Evolutionary conservation across 2,888 invertebrate species (phyloP), one percentile per base, ranked within the genome.

Genomic region (Leptopilina myrica): DNA sequence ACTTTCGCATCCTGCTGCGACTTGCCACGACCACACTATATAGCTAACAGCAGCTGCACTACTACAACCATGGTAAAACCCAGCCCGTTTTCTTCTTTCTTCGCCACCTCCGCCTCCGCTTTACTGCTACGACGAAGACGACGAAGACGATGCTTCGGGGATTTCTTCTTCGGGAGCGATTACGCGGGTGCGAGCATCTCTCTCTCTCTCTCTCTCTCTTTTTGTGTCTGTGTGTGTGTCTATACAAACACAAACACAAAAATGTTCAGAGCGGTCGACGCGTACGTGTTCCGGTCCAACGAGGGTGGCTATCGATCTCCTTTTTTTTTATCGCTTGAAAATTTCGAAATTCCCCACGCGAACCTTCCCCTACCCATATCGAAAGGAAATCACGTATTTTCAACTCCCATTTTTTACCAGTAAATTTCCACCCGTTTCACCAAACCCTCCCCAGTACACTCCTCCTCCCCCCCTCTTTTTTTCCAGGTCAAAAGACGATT

Each of bases 101-200:
- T 76, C 78, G 90, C 90, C 92, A 90, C 91, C 92, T 93, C 92
- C 88, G 86, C 88, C 91, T 91, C 83, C 73, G n/a, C 33, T 69
- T 49, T 69, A 15, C 69, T 69, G 69, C 53, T 49, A 92, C 92
- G 33, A 33, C 0, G 33, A 33, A 2, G 43, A 43, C 43, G 43
- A 43, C 43, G 43, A 43, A 0, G 92, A 92, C 92, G 92, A 93
- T 92, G 92, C 93, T 86, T 86, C 85, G 83, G 87, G 87, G 87
- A 89, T 88, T 88, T 87, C 87, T 87, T 87, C 84, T 85, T 84
- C 84, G 86, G 83, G 84, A 85, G 83, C 87, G 88, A 87, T 88
- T 87, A 87, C 86, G 85, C 84, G 85, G 73, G 79, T 78, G 76
- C 78, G 77, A 76, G 78, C 65, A 73, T 78, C 66, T 67, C 76